phyloP scores from a whole-genome alignment of 2,888 invertebrate genomes.

The Dryobotodes eremita region DNA sequence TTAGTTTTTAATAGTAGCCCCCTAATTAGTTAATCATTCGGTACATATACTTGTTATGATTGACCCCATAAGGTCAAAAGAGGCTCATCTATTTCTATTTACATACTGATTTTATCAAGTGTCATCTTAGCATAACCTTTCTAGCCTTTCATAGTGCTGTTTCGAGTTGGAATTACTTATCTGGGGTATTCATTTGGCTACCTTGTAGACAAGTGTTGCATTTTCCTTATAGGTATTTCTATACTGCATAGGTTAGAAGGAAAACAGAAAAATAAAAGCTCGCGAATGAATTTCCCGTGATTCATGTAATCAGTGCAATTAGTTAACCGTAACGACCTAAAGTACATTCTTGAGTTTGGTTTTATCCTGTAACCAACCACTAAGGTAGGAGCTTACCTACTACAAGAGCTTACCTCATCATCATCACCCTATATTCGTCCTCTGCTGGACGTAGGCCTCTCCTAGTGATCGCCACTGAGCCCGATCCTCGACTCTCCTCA shows the following conservation, averaged over 20 bases:
- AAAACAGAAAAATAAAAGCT: constrained; percentile 41
- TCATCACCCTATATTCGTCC: no score
- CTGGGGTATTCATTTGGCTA: not conserved
- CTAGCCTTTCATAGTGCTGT: not conserved
- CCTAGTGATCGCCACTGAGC: no score
- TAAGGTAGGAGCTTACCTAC: no score
- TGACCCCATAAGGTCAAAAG: not conserved
- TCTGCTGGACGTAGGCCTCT: no score
- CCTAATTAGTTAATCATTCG: not conserved
- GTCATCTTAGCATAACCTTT: not conserved
- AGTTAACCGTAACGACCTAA: not conserved
- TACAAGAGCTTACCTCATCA: no score
- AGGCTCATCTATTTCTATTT: not conserved
- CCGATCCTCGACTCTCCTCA: no score
- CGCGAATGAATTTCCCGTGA: constrained; percentile 45
- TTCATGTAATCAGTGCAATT: constrained; percentile 22
- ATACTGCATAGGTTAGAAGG: constrained; percentile 31
- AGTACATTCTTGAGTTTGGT: not conserved
- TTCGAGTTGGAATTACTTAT: not conserved
- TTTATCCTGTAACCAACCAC: not conserved
- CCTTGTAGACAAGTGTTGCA: not conserved
- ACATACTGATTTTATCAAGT: not conserved
- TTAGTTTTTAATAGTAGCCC: not conserved
- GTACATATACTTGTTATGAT: not conserved
- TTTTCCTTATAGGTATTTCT: constrained; percentile 37